Conservation (phyloP, 2,797 vertebrate species). For the Amphiprion clarkii region DNA sequence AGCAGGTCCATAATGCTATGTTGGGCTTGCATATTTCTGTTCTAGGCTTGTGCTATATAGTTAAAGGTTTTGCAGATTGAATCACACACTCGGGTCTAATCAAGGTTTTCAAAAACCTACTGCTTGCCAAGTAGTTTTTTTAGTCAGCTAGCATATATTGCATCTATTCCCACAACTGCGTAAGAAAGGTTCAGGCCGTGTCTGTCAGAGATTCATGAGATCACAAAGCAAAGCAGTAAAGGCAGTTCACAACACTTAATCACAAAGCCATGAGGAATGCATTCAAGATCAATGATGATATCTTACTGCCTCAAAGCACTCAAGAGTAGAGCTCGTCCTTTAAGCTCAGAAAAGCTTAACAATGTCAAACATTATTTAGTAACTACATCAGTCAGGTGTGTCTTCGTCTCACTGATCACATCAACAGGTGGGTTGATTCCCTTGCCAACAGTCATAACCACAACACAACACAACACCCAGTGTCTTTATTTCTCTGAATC, state of each 20-base stretch:
- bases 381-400: conserved; percentile 55
- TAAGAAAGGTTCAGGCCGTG: background rate
- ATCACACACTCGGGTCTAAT: background rate
- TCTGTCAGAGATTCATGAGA: conserved; percentile 22
- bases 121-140: background rate
- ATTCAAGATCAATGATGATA: conserved; percentile 40
- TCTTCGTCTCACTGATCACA: conserved; percentile 46
- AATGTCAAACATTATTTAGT: conserved; percentile 56
- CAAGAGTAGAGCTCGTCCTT: conserved; percentile 37
- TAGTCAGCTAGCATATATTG: background rate
- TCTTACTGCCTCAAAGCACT: conserved; percentile 34
- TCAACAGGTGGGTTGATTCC: conserved; percentile 55
- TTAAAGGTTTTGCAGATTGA: background rate
- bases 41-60: background rate
- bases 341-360: conserved; percentile 32
- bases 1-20: background rate
- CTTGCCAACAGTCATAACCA: conserved; percentile 56
- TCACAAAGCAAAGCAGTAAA: conserved; percentile 31
- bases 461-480: conserved; percentile 57
- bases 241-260: conserved; percentile 59
- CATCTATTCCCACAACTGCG: background rate
- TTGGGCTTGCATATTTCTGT: background rate
- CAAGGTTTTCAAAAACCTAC: background rate
- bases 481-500: conserved; percentile 44
- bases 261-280: conserved; percentile 62